These are phyloP conservation scores for Neosalanx taihuensis DNA, from an alignment of 2,797 vertebrate species.

Conservation along the genomic window DNA sequence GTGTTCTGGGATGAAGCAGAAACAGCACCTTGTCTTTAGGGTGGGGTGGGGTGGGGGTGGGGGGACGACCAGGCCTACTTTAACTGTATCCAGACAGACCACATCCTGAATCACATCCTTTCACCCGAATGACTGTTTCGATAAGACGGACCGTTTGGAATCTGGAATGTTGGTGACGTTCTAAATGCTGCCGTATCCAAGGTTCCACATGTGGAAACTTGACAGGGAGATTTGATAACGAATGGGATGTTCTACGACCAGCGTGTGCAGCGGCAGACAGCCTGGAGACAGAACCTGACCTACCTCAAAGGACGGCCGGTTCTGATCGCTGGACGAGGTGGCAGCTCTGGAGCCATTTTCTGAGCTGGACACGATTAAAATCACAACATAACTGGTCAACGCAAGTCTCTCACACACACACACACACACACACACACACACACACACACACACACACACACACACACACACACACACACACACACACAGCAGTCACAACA, in stretches of 20 bases:
- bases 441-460: neutral
- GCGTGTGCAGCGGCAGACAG: too few relatives aligned
- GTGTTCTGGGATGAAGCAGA: conserved; percentile 68
- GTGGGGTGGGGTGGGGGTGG: too few relatives aligned
- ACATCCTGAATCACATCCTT: too few relatives aligned
- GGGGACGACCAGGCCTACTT: too few relatives aligned
- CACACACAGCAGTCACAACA: neutral
- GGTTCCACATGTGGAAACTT: too few relatives aligned
- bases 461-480: conserved; percentile 1
- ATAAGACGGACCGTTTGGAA: too few relatives aligned
- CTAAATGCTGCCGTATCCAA: too few relatives aligned
- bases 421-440: neutral
- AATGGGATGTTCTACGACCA: neutral
- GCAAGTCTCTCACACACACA: neutral
- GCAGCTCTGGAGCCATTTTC: conserved; percentile 83
- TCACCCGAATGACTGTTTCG: too few relatives aligned
- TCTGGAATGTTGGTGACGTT: too few relatives aligned
- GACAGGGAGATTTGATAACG: too few relatives aligned
- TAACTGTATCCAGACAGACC: too few relatives aligned
- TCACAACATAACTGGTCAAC: neutral
- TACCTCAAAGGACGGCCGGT: conserved; percentile 85
- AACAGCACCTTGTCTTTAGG: neutral
- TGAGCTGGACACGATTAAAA: conserved; percentile 61
- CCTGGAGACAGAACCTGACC: too few relatives aligned
- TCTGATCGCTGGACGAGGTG: conserved; percentile 77